These are phyloP conservation scores for Cyclura pinguis DNA, from an alignment of 2,797 vertebrate species.

Conservation along the genomic window DNA sequence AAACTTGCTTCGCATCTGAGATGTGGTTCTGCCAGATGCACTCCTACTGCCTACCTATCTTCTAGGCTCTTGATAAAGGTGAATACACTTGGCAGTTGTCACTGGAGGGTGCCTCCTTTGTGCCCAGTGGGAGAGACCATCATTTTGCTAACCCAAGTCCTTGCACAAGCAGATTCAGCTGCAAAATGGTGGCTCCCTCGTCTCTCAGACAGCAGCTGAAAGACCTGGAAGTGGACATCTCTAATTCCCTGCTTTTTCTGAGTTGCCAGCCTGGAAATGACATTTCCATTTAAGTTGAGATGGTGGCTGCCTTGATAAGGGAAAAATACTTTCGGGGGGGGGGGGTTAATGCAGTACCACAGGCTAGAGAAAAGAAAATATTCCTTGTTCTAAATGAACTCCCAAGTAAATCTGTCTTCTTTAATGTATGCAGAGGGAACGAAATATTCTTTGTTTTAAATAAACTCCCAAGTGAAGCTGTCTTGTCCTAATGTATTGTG, in stretches of 20 bases:
- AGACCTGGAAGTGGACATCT: not conserved
- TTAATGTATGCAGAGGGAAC: constrained; percentile 36
- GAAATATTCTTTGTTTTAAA: constrained; percentile 39
- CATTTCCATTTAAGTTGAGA: constrained; percentile 37
- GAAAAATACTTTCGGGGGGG: constrained; percentile 13
- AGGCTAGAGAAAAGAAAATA: constrained; percentile 37
- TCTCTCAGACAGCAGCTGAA: not conserved
- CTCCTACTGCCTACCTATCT: not conserved
- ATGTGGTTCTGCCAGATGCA: not conserved
- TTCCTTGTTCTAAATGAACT: constrained; percentile 40
- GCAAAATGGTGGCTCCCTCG: not conserved
- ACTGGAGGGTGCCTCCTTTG: not conserved
- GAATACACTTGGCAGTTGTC: not conserved
- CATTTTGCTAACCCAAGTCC: not conserved
- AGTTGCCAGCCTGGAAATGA: constrained; percentile 28
- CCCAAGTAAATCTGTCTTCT: constrained; percentile 40
- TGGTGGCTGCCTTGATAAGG: constrained; percentile 10
- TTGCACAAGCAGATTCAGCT: not conserved
- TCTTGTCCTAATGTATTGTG: constrained; percentile 1
- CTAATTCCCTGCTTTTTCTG: not conserved
- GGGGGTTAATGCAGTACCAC: constrained; percentile 20
- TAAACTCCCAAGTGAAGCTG: not conserved
- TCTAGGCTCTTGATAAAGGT: not conserved
- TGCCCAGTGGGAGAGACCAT: not conserved
- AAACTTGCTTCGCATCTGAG: not conserved